These are phyloP conservation scores for Ianthella basta DNA, from an alignment of 37 sponge, comb jelly and placozoan genomes.

Conservation along the genomic window DNA sequence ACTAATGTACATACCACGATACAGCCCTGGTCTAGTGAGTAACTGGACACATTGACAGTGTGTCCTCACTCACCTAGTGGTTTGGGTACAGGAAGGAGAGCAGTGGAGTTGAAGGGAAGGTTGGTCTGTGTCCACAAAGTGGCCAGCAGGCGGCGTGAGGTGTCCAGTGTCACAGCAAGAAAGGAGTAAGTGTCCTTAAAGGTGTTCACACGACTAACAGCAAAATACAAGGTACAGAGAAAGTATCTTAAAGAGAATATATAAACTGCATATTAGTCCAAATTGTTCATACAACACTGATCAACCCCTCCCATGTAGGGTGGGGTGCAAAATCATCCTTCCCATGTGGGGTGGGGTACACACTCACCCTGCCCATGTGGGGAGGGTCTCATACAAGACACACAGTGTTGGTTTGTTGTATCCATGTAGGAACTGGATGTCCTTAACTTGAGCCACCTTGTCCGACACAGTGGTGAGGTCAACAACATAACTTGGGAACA, in stretches of 20 bases:
- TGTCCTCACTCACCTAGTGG: constrained; percentile 84
- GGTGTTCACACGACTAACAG: constrained; percentile 77
- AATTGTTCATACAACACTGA: too few species aligned
- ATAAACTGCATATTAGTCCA: too few species aligned
- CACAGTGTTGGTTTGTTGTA: constrained; percentile 96
- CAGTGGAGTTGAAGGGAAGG: constrained; percentile 84
- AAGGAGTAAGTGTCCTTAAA: constrained; percentile 85
- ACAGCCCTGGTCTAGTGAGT: too few species aligned
- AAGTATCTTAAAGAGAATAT: too few species aligned
- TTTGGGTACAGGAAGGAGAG: constrained; percentile 82
- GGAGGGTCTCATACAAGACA: constrained; percentile 84
- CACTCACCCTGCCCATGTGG: constrained; percentile 92
- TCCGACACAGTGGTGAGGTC: constrained; percentile 69
- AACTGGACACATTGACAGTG: too few species aligned
- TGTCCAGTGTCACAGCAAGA: constrained; percentile 87
- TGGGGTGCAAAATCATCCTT: too few species aligned
- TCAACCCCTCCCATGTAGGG: too few species aligned
- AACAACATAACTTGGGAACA: constrained; percentile 78
- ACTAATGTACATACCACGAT: too few species aligned
- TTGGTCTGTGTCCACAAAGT: constrained; percentile 86
- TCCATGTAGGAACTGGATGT: constrained; percentile 91
- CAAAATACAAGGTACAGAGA: too few species aligned
- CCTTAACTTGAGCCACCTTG: constrained; percentile 74
- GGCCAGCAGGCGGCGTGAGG: constrained; percentile 65
- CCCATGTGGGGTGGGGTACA: too few species aligned